A percentile compares a stretch with the other conserved stretches of the same genome.
Evolutionary conservation across 64 coral and sea anemone genomes (phyloP).

Genomic region (Stylophora pistillata): DNA sequence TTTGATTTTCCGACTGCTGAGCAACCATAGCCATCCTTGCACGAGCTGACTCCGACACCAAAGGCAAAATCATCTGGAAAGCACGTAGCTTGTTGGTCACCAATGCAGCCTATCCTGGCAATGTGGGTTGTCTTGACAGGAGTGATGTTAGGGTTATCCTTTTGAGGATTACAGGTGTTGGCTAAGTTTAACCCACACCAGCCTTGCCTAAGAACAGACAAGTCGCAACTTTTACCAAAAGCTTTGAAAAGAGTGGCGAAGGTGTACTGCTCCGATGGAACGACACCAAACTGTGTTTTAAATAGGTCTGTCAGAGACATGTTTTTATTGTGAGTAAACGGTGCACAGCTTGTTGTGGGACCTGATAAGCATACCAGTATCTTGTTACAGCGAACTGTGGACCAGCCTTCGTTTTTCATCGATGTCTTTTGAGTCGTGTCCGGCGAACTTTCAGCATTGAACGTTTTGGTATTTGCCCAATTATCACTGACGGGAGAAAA

Average conservation of each 20-base stretch:
- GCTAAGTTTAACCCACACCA: slow-evolving; percentile 91
- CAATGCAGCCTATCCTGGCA: slow-evolving; percentile 87
- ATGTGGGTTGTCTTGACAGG: slow-evolving; percentile 83
- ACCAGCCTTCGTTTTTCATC: slow-evolving; percentile 96
- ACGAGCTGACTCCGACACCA: slow-evolving; percentile 89
- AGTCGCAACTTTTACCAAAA: slow-evolving; percentile 91
- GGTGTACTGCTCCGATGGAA: slow-evolving; percentile 81
- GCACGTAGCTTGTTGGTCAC: slow-evolving; percentile 79
- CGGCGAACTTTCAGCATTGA: slow-evolving; percentile 74
- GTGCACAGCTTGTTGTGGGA: slow-evolving; percentile 65
- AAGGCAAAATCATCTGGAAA: slow-evolving; percentile 92
- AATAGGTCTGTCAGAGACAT: slow-evolving; percentile 76
- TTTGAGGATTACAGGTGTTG: slow-evolving; percentile 76
- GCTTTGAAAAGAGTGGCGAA: slow-evolving; percentile 87
- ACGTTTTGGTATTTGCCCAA: slow-evolving; percentile 76
- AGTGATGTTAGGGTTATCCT: slow-evolving; percentile 69
- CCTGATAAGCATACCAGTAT: slow-evolving; percentile 82
- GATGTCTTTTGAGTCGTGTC: slow-evolving; percentile 72
- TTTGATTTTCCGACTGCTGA: slow-evolving; percentile 77
- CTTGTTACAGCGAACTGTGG: slow-evolving; percentile 38
- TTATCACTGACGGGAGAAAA: slow-evolving; percentile 95
- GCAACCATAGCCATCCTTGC: slow-evolving; percentile 91
- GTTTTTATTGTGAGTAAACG: slow-evolving; percentile 81
- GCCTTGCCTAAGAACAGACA: slow-evolving; percentile 78
- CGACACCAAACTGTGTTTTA: slow-evolving; percentile 79